These are phyloP conservation scores for Drosophila parabipectinata DNA, from an alignment of 1,140 invertebrate genomes.

Conservation along the genomic window DNA sequence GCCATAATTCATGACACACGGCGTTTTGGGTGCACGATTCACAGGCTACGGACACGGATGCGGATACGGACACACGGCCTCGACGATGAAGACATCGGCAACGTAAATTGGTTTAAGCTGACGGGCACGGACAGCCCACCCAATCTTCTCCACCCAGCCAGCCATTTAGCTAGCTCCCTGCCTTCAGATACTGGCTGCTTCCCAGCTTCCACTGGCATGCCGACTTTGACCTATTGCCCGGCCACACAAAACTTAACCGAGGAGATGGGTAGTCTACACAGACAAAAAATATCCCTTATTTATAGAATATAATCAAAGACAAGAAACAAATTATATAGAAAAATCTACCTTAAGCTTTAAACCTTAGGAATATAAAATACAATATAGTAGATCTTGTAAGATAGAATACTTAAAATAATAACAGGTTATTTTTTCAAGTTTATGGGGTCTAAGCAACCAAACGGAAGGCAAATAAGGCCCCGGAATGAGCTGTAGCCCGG, in stretches of 20 bases:
- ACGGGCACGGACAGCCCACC: slow-evolving; percentile 53
- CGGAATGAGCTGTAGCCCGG: slow-evolving; percentile 4
- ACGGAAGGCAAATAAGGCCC: slow-evolving; percentile 16
- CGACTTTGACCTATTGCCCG: slow-evolving; percentile 69
- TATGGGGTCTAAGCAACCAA: slow-evolving; percentile 42
- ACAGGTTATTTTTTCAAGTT: not conserved
- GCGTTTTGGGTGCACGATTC: slow-evolving; percentile 40
- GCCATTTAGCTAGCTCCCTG: slow-evolving; percentile 1
- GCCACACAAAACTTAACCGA: slow-evolving; percentile 30
- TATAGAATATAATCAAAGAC: no score
- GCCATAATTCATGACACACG: slow-evolving; percentile 79
- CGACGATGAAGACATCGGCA: slow-evolving; percentile 71
- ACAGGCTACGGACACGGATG: slow-evolving; percentile 26
- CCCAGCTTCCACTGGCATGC: slow-evolving; percentile 14
- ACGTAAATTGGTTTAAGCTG: slow-evolving; percentile 82
- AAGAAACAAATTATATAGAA: no score
- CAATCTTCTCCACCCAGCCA: slow-evolving; percentile 17
- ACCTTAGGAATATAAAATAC: no score
- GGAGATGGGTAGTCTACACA: not conserved
- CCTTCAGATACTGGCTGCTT: not conserved
- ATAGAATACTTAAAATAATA: no score
- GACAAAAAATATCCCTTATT: not conserved
- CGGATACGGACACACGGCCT: slow-evolving; percentile 21
- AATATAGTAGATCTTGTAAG: no score
- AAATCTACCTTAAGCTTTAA: no score